These are phyloP conservation scores for Litocranius walleri DNA, from an alignment of 2,113 vertebrate species.

Conservation along the genomic window DNA sequence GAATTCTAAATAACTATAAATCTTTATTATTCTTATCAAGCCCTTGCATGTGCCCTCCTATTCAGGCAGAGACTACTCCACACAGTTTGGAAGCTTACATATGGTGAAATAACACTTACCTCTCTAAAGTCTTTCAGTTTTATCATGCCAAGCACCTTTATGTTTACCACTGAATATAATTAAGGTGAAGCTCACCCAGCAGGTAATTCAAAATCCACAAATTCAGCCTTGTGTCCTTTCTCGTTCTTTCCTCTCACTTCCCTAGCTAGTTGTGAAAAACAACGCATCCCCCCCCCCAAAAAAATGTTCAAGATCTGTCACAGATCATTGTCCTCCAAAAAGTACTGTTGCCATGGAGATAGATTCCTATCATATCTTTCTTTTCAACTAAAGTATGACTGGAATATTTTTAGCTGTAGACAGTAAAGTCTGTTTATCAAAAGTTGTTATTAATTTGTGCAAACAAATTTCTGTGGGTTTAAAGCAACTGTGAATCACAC, in stretches of 20 bases:
- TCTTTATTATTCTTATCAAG: not conserved
- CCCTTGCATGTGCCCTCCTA: not conserved
- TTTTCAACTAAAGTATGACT: not conserved
- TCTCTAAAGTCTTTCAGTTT: not conserved
- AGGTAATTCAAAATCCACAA: not conserved
- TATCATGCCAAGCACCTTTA: not conserved
- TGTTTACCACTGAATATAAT: not conserved
- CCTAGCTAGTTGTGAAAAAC: not conserved
- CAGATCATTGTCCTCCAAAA: not conserved
- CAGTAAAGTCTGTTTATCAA: conserved; percentile 19
- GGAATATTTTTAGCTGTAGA: conserved; percentile 29
- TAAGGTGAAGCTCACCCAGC: not conserved
- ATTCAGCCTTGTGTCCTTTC: not conserved
- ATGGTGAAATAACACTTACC: not conserved
- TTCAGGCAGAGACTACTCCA: not conserved
- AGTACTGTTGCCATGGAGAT: conserved; percentile 3
- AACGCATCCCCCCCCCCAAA: accelerated
- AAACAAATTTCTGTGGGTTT: not conserved
- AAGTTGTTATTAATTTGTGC: conserved; percentile 44
- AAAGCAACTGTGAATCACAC: not conserved
- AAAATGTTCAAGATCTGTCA: not conserved
- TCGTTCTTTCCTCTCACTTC: not conserved
- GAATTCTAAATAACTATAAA: not conserved
- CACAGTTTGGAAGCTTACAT: not conserved
- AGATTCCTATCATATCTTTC: conserved; percentile 1